Conservation (phyloP, 2,113 vertebrate genomes). For the Pachyramphus minor region DNA sequence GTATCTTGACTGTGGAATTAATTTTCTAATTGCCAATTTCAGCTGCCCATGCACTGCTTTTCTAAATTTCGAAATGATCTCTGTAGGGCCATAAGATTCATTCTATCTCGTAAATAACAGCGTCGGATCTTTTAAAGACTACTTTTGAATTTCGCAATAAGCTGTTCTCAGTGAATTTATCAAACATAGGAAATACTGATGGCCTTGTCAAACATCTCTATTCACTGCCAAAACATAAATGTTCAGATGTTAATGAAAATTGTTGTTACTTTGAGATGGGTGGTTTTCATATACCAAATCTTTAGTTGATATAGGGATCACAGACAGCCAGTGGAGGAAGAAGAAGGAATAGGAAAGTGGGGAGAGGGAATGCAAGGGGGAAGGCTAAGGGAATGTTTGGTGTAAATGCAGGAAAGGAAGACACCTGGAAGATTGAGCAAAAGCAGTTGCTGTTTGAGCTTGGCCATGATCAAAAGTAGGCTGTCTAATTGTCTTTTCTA, state of each 20-base stretch:
- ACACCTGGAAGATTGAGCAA: neutral
- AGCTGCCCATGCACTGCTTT: neutral
- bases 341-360: neutral
- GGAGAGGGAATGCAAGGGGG: neutral
- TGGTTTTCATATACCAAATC: neutral
- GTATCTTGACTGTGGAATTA: slow-evolving; percentile 27
- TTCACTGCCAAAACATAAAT: neutral
- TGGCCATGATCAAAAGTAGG: neutral
- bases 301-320: neutral
- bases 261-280: neutral
- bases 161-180: neutral
- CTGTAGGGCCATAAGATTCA: neutral
- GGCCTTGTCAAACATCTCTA: neutral
- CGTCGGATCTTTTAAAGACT: neutral
- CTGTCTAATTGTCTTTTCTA: neutral
- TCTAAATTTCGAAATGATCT: slow-evolving; percentile 16
- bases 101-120: neutral
- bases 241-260: neutral
- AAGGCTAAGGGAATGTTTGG: neutral
- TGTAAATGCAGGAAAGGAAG: neutral
- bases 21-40: slow-evolving; percentile 29
- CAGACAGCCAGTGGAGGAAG: neutral
- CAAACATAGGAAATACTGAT: neutral
- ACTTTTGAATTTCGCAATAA: neutral
- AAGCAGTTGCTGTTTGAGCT: neutral